Evolutionary conservation across 2,888 invertebrate species (phyloP), one percentile per base, ranked within the genome.

Genomic region (Leucania comma): DNA sequence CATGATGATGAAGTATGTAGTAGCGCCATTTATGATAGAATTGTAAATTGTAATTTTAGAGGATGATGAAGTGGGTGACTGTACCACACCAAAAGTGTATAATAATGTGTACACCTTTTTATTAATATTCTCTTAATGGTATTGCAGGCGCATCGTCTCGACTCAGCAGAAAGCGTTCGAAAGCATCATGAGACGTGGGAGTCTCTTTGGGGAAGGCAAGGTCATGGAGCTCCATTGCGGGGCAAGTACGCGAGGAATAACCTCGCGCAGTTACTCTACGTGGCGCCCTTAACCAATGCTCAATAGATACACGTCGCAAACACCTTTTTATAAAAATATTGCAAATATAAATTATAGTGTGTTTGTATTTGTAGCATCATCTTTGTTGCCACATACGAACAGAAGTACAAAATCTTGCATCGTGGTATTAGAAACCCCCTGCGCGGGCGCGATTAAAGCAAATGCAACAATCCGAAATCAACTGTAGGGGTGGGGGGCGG

Each of bases 201-300:
- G 61, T 96, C 97, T 14, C 96, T 98, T 84, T 98, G 98, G 98
- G 98, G 98, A 35, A 96, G 97, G 59, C 98, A 98, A 0, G 98
- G 98, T 1, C 97, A 98, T 86, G 96, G 96, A 0, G 96, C 96
- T 1, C 96, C 96, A 10, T 91, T 91, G 48, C 97, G 94, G 0
- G 97, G 96, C 46, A 90, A 93, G 26, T 95, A 94, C 76, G 94
- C 94, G 3, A 85, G 96, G 57, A 93, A 91, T 84, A 96, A 96
- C 73, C 91, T 96, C 14, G 93, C 93, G 0, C 92, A 91, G 24
- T 81, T 96, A 29, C 88, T 96, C 2, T 95, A 95, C 64, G 89
- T 91, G 2, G 84, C 89, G 1, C 95, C 93, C 0, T 77, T 93
- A 10, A 80, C 88, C n/a, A 88, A 91, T 69, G 87, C 84, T 53